phyloP scores from a whole-genome alignment of 2,888 invertebrate genomes.

The Orchestes rusci region DNA sequence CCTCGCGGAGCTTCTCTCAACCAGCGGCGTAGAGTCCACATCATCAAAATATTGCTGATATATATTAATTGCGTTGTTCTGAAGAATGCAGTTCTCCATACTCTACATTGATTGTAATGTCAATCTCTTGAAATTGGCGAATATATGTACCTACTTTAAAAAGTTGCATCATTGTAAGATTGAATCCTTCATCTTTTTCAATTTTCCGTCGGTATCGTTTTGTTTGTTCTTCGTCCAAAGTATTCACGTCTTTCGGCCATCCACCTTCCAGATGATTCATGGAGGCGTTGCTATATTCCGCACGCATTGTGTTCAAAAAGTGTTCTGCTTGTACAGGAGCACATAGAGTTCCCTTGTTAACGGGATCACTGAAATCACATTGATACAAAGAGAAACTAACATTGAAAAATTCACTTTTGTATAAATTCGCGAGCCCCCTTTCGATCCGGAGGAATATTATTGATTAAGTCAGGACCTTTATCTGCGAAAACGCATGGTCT shows the following conservation, averaged over 20 bases:
- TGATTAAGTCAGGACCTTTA: slow-evolving; percentile 56
- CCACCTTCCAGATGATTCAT: slow-evolving; percentile 89
- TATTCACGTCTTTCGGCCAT: slow-evolving; percentile 93
- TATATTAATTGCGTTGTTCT: slow-evolving; percentile 91
- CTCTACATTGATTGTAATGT: slow-evolving; percentile 40
- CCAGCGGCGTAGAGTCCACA: slow-evolving; percentile 61
- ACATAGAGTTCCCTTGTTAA: slow-evolving; percentile 56
- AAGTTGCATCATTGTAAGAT: slow-evolving; percentile 68
- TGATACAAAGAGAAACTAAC: no score
- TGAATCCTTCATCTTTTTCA: slow-evolving; percentile 86
- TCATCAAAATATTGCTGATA: slow-evolving; percentile 85
- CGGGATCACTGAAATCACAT: slow-evolving; percentile 61
- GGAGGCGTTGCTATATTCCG: slow-evolving; percentile 65
- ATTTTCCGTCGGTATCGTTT: slow-evolving; percentile 81
- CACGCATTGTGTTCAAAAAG: slow-evolving; percentile 59
- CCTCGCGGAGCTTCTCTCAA: slow-evolving; percentile 64
- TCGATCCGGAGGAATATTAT: slow-evolving; percentile 57
- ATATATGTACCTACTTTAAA: slow-evolving; percentile 49
- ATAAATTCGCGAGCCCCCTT: slow-evolving; percentile 30
- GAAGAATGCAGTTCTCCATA: slow-evolving; percentile 82
- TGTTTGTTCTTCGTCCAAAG: slow-evolving; percentile 78
- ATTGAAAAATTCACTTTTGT: slow-evolving; percentile 1
- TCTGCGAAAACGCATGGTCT: slow-evolving; percentile 63
- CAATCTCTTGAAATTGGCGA: background rate
- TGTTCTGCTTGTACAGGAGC: slow-evolving; percentile 55